Evolutionary conservation across 2,113 vertebrate genomes (phyloP).

Genomic region (Austrofundulus limnaeus): DNA sequence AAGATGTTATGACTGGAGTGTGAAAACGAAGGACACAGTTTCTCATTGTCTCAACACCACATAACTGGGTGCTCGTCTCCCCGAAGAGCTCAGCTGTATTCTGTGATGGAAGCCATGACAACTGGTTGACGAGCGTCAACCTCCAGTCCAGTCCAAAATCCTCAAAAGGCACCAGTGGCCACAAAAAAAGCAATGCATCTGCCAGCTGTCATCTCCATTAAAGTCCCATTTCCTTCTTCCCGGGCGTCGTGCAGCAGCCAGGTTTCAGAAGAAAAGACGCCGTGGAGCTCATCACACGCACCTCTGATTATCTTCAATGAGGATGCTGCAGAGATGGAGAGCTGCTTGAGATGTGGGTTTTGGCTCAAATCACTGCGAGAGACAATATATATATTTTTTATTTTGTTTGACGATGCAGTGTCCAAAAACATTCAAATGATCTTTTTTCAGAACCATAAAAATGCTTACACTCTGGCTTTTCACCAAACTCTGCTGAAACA

Average conservation of each 20-base stretch:
- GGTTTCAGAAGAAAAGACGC: conserved; percentile 62
- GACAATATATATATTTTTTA: too few species aligned
- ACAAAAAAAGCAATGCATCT: conserved; percentile 59
- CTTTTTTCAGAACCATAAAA: conserved; percentile 27
- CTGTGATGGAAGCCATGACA: conserved; percentile 42
- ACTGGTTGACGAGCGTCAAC: conserved; percentile 48
- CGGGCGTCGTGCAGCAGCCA: conserved; percentile 39
- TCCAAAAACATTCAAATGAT: conserved; percentile 38
- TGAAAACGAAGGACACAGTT: conserved; percentile 44
- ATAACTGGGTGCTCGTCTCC: conserved; percentile 11
- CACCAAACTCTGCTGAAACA: too few species aligned
- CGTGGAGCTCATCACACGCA: conserved; percentile 62
- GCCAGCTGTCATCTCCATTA: conserved; percentile 66
- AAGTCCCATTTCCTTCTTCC: conserved; percentile 61
- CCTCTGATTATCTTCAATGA: conserved; percentile 56
- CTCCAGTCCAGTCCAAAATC: conserved; percentile 38
- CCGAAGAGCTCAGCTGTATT: conserved; percentile 43
- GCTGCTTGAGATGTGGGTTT: conserved; percentile 47
- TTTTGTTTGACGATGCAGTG: conserved; percentile 24
- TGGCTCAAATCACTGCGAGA: conserved; percentile 48
- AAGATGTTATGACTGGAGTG: conserved; percentile 27
- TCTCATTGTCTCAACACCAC: conserved; percentile 35
- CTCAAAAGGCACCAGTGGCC: conserved; percentile 47
- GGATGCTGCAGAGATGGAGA: conserved; percentile 25
- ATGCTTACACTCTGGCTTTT: too few species aligned